Conservation (phyloP, 2,888 invertebrate species). For the Idaea aversata region DNA sequence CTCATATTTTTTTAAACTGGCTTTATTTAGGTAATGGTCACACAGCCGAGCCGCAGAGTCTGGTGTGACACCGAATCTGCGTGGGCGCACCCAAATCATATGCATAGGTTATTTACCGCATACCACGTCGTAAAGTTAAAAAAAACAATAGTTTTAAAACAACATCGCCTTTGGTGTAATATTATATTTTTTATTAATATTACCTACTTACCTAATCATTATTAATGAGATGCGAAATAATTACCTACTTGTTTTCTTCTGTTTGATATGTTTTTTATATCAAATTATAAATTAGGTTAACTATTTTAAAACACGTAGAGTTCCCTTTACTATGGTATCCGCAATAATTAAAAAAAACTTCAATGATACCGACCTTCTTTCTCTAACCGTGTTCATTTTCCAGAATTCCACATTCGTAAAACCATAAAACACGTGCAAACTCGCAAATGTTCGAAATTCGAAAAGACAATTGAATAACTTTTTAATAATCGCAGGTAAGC, state of each 20-base stretch:
- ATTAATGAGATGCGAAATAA: too few relatives aligned
- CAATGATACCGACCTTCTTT: background rate
- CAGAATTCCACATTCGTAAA: background rate
- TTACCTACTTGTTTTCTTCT: too few relatives aligned
- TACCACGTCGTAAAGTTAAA: background rate
- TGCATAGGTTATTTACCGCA: background rate
- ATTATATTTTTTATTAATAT: background rate
- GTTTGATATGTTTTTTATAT: too few relatives aligned
- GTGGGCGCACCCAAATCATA: background rate
- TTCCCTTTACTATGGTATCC: background rate
- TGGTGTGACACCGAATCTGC: background rate
- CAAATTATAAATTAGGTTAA: too few relatives aligned
- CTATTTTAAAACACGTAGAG: background rate
- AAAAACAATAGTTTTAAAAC: background rate
- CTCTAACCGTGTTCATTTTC: background rate
- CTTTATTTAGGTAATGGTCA: background rate
- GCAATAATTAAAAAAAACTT: background rate
- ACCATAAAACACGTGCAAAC: background rate
- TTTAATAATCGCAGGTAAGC: background rate
- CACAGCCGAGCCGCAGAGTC: background rate
- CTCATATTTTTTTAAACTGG: conserved; percentile 1
- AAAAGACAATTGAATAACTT: conserved; percentile 1
- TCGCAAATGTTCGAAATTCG: background rate
- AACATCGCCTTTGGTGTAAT: background rate
- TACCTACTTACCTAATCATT: too few relatives aligned